phyloP scores from a whole-genome alignment of 2,888 invertebrate species.

The Acanthopleura granulata region DNA sequence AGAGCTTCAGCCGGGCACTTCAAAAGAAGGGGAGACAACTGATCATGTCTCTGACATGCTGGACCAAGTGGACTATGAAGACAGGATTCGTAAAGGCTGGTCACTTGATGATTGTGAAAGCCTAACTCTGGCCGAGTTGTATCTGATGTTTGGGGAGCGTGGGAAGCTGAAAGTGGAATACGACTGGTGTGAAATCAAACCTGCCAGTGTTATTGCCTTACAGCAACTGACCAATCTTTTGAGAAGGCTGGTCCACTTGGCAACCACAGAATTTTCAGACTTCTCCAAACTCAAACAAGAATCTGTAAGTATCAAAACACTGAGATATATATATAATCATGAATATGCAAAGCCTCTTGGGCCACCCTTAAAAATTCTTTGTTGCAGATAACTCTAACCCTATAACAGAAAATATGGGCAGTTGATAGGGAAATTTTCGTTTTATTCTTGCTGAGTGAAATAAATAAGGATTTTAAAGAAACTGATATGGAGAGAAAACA shows the following conservation, averaged over 20 bases:
- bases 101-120: slow-evolving; percentile 81
- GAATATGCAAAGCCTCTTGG: too few species aligned
- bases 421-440: too few species aligned
- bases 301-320: background rate
- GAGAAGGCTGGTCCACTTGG: slow-evolving; percentile 58
- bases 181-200: slow-evolving; percentile 61
- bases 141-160: slow-evolving; percentile 78
- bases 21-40: background rate
- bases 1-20: background rate
- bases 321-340: too few species aligned
- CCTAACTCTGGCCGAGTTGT: slow-evolving; percentile 89
- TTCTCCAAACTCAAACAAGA: slow-evolving; percentile 33
- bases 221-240: slow-evolving; percentile 57
- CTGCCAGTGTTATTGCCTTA: slow-evolving; percentile 25
- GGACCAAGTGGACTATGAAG: slow-evolving; percentile 25
- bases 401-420: too few species aligned
- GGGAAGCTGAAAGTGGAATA: slow-evolving; percentile 69
- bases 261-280: slow-evolving; percentile 62
- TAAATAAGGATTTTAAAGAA: too few species aligned
- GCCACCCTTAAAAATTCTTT: too few species aligned
- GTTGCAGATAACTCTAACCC: too few species aligned
- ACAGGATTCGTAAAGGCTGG: slow-evolving; percentile 77
- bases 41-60: slow-evolving; percentile 24
- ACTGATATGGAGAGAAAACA: too few species aligned
- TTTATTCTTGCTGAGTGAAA: too few species aligned